phyloP scores from a whole-genome alignment of 2,113 vertebrate genomes.

The Forbesichthys papilliferus region DNA sequence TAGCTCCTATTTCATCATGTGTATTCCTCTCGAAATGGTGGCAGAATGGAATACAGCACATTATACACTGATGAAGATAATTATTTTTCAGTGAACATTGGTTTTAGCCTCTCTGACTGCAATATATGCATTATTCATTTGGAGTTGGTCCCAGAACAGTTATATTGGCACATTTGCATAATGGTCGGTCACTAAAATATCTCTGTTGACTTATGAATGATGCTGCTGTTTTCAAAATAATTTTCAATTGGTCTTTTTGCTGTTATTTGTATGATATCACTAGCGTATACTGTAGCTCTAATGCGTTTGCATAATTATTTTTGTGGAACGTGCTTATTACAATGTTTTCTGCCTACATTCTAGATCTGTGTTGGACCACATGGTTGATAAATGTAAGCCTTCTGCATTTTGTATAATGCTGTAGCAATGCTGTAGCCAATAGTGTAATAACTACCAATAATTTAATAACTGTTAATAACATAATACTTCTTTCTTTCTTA shows the following conservation, averaged over 20 bases:
- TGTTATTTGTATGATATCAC: slow-evolving; percentile 14
- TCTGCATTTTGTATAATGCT: no score
- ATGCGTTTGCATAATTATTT: neutral
- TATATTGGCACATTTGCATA: slow-evolving; percentile 60
- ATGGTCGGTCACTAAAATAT: slow-evolving; percentile 59
- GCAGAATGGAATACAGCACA: slow-evolving; percentile 41
- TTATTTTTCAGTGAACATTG: slow-evolving; percentile 51
- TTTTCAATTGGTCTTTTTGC: slow-evolving; percentile 32
- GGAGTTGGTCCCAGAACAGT: slow-evolving; percentile 55
- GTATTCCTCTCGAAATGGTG: slow-evolving; percentile 29
- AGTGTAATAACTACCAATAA: no score
- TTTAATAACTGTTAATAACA: no score
- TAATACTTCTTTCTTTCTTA: no score
- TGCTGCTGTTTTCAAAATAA: slow-evolving; percentile 51
- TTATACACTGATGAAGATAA: slow-evolving; percentile 53
- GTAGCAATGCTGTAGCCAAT: no score
- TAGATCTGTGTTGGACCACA: no score
- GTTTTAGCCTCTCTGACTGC: slow-evolving; percentile 42
- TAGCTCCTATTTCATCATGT: slow-evolving; percentile 16
- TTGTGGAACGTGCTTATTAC: no score
- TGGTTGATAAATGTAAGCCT: no score
- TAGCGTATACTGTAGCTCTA: slow-evolving; percentile 36
- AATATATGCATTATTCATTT: slow-evolving; percentile 70
- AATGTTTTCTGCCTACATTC: no score
- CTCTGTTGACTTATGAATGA: slow-evolving; percentile 55